Conservation (phyloP, 2,888 invertebrate species). For the Dromius quadrimaculatus region DNA sequence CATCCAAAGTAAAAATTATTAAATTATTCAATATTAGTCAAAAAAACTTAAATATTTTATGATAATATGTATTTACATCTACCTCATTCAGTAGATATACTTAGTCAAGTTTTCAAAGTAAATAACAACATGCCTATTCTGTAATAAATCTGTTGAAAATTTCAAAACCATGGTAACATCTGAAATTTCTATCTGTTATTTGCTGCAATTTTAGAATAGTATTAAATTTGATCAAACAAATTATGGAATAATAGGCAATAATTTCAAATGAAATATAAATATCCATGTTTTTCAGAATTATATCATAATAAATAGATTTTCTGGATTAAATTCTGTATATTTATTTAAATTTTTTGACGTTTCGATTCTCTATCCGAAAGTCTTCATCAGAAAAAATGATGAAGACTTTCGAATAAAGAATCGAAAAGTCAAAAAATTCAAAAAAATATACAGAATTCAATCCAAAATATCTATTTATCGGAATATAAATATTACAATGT, state of each 20-base stretch:
- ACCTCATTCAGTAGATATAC: constrained; percentile 18
- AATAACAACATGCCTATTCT: constrained; percentile 18
- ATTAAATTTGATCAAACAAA: background rate
- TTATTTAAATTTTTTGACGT: too few relatives aligned
- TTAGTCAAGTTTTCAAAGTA: constrained; percentile 10
- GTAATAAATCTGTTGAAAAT: constrained; percentile 11
- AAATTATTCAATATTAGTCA: constrained; percentile 11
- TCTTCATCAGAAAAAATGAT: too few relatives aligned
- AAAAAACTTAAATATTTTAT: constrained; percentile 14
- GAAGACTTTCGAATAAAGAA: too few relatives aligned
- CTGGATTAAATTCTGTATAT: too few relatives aligned
- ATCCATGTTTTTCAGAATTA: too few relatives aligned
- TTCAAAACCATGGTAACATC: constrained; percentile 3
- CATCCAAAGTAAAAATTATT: constrained; percentile 12
- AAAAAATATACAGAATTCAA: too few relatives aligned
- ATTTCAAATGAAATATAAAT: background rate
- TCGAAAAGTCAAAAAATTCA: too few relatives aligned
- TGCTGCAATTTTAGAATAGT: background rate
- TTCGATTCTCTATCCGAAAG: too few relatives aligned
- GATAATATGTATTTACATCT: constrained; percentile 11
- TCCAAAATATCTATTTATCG: too few relatives aligned
- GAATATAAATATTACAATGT: background rate
- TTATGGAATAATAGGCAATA: background rate
- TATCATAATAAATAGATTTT: too few relatives aligned
- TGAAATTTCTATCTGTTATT: background rate